Conservation (phyloP, 2,888 invertebrate species). For the Protonemura montana region DNA sequence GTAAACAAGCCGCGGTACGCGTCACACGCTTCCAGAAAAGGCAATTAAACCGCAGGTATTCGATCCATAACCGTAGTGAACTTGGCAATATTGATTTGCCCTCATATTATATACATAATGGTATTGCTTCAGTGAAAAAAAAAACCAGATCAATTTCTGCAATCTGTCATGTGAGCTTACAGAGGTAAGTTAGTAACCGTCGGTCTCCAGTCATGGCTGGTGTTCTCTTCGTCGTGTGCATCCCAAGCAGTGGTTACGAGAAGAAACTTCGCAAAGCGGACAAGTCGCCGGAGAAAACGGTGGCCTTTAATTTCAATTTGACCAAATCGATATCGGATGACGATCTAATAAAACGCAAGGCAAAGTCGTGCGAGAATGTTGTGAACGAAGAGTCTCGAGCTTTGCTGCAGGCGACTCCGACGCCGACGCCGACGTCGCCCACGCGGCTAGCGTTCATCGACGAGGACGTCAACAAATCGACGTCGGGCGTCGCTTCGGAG, state of each 20-base stretch:
- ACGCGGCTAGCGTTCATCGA: slow-evolving; percentile 10
- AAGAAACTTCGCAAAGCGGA: slow-evolving; percentile 51
- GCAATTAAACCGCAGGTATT: too few relatives aligned
- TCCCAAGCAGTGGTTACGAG: slow-evolving; percentile 65
- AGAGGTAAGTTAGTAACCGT: too few relatives aligned
- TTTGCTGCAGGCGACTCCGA: background rate
- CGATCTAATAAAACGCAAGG: background rate
- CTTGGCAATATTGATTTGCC: too few relatives aligned
- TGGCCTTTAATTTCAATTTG: background rate
- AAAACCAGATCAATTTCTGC: too few relatives aligned
- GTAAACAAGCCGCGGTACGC: too few relatives aligned
- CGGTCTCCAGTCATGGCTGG: slow-evolving; percentile 60
- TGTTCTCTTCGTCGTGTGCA: slow-evolving; percentile 66
- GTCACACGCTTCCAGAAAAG: too few relatives aligned
- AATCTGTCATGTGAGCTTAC: too few relatives aligned
- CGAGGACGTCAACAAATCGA: background rate
- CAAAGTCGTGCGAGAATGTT: background rate
- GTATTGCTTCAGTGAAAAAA: too few relatives aligned
- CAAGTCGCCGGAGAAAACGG: background rate
- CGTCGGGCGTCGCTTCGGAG: background rate
- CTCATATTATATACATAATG: too few relatives aligned
- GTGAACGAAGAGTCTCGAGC: background rate
- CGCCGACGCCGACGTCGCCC: background rate
- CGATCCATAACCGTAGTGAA: too few relatives aligned
- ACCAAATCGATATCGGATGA: slow-evolving; percentile 2